Base-by-base conservation (phyloP, 2,888 invertebrate species). In the Hipparchia semele region DNA sequence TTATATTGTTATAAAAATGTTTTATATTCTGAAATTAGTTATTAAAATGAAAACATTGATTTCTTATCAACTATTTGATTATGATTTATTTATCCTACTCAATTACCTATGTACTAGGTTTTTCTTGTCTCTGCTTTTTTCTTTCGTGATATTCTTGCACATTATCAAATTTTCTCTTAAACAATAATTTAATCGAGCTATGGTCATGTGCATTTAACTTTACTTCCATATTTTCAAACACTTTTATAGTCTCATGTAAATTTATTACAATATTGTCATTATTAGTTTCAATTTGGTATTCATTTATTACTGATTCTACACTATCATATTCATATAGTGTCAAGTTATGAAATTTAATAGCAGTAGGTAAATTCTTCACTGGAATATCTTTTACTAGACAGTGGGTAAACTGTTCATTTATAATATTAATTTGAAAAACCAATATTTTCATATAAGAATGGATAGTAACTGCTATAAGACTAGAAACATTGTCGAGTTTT, bases 81-180 rank as follows among this genome's bases (percentile, higher is more conserved):
- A 46, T 39, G 3, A 60, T 39, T 10, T 10, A 23, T 61, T 9
- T 8, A 7, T 13, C 33, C 10, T 10, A 51, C 23, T 53, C 51
- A 53, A 53, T 12, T 45, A 39, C 3, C 3, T 39, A 39, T 53
- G 33, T 33, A 53, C 6, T 45, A 53, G 45, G 53, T 23, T 82
- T 94, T 94, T 82, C 95, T 95, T 97, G 88, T 80, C 97, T 95
- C 79, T 94, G 94, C 82, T 95, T 96, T 85, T 97, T 98, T 78
- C 96, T 95, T 86, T 96, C 96, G 82, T 96, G 95, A 88, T 97
- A 97, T 80, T 97, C 97, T 84, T 96, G 96, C 8, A 97, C 95
- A 94, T 97, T 97, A 86, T 97, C 97, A 91, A 95, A 97, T 82
- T 96, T 97, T 80, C 96, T 95, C 87, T 97, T 97, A 81, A 96